Evolutionary conservation across 1,140 invertebrate species (phyloP).

Genomic region (Anthonomus grandis): DNA sequence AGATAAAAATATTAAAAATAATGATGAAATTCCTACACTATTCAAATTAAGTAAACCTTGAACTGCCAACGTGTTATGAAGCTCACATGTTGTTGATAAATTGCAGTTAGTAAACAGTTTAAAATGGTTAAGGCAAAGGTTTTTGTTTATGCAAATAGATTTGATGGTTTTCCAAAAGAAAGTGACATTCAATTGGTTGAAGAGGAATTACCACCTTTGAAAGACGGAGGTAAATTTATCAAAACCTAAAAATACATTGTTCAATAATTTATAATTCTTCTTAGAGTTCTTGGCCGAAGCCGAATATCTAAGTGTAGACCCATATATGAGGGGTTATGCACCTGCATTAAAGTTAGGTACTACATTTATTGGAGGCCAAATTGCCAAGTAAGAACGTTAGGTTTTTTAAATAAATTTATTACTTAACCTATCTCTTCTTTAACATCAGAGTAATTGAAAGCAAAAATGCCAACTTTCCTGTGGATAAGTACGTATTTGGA

Average conservation of each 20-base stretch:
- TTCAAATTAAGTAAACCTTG: no score
- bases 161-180: slow-evolving; percentile 61
- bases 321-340: slow-evolving; percentile 64
- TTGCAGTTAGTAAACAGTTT: no score
- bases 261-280: background rate
- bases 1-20: no score
- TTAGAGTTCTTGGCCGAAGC: slow-evolving; percentile 61
- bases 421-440: background rate
- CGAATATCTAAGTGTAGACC: slow-evolving; percentile 67
- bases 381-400: slow-evolving; percentile 58
- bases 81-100: no score
- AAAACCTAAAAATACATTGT: slow-evolving; percentile 6
- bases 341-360: slow-evolving; percentile 51
- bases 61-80: no score
- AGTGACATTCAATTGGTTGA: slow-evolving; percentile 61
- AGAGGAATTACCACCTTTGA: slow-evolving; percentile 58
- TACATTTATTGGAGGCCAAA: slow-evolving; percentile 61
- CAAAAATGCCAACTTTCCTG: slow-evolving; percentile 52
- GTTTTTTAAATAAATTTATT: slow-evolving; percentile 4
- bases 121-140: slow-evolving; percentile 55
- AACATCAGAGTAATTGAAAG: slow-evolving; percentile 42
- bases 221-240: slow-evolving; percentile 58
- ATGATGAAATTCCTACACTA: no score
- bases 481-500: slow-evolving; percentile 51
- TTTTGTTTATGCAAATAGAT: slow-evolving; percentile 60